Base-by-base conservation (phyloP, 1,140 invertebrate species). In the Charaxes varanes region DNA sequence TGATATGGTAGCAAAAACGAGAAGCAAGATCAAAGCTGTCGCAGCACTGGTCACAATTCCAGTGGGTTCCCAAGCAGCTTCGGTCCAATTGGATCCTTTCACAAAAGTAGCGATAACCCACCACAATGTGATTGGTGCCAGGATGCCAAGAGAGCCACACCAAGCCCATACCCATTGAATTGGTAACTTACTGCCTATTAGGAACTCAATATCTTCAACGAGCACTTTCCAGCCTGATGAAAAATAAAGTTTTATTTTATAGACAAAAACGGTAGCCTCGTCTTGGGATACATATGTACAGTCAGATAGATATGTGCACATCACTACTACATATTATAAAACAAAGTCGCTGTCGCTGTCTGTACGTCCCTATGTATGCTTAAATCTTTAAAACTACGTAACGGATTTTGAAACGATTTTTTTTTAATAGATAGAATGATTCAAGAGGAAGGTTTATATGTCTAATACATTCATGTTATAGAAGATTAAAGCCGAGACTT, bases 161-260 rank as follows among this genome's bases (percentile, higher is more conserved):
- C 74, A 78, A 2, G 67, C 66, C 32, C 52, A 43, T 13, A 61
- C 31, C 73, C 73, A 81, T 22, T 33, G 55, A 24, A 52, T 65
- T 1, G 13, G 19, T 4, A 77, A 13, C 2, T 53, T 43, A 3
- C 37, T 31, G 5, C 67, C 65, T 2, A 48, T 63, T 2, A 82
- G 32, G 40, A 79, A 82, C 17, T 73, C 72, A 4, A 79, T 50
- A 38, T 81, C 77, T 51, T 70, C 66, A 2, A 62, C 47, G 10
- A 81, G 33, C 4, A 46, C 28, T 41, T 71, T 72, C 61, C 66
- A 66, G 19, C 77, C 77, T 79, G 41, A 10, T 32, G 35, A 26
- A 26, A 27, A 28, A 6, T 11, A 24, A 3, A 23, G 10, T 1
- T 2, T 23, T 1, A 2, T n/a, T n/a, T n/a, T n/a, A n/a, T n/a